phyloP scores from a whole-genome alignment of 1,140 invertebrate species.

The Bombus consobrinus region DNA sequence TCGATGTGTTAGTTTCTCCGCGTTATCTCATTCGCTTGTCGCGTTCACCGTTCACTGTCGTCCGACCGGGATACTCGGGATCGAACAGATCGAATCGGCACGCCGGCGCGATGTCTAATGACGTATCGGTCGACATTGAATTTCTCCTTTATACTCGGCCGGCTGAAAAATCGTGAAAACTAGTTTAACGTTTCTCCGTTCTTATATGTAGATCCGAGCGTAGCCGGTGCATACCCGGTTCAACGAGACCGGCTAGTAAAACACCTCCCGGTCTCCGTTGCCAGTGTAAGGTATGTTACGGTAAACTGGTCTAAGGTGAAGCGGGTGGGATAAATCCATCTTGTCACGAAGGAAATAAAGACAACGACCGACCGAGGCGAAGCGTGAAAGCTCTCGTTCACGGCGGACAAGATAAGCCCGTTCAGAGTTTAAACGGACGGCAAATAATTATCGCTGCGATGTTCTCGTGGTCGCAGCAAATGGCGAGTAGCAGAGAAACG shows the following conservation, averaged over 20 bases:
- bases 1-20: neutral
- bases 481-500: no score
- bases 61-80: neutral
- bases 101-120: constrained; percentile 74
- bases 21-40: constrained; percentile 49
- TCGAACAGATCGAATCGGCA: constrained; percentile 59
- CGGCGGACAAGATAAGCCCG: neutral
- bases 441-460: neutral
- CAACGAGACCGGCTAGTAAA: constrained; percentile 70
- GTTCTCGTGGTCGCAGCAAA: neutral
- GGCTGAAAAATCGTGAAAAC: constrained; percentile 79
- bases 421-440: neutral
- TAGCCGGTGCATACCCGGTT: constrained; percentile 57
- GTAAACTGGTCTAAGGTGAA: constrained; percentile 12
- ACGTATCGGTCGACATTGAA: constrained; percentile 78
- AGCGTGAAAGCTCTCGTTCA: constrained; percentile 38
- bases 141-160: constrained; percentile 81
- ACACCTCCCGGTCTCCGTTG: constrained; percentile 26
- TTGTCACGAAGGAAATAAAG: constrained; percentile 53
- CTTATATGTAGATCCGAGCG: constrained; percentile 66
- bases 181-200: constrained; percentile 80
- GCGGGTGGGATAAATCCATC: constrained; percentile 15
- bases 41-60: constrained; percentile 14
- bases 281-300: neutral
- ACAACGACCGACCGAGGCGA: neutral